These are phyloP conservation scores for Chelmon rostratus DNA, from an alignment of 2,797 vertebrate species.

Conservation along the genomic window DNA sequence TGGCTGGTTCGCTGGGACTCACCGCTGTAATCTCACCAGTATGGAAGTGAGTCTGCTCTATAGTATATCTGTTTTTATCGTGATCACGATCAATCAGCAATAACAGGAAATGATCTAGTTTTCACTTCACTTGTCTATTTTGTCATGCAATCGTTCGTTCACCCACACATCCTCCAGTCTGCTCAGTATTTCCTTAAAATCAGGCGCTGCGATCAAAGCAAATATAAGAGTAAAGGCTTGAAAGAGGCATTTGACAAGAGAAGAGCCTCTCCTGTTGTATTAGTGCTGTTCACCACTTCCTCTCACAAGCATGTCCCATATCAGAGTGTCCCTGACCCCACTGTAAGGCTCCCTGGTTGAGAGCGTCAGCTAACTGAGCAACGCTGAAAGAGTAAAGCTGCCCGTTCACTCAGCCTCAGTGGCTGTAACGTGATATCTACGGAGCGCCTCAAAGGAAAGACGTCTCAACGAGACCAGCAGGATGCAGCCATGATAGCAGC, in stretches of 20 bases:
- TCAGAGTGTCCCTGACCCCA: not conserved
- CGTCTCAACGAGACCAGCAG: not conserved
- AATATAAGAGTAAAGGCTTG: not conserved
- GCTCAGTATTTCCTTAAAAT: not conserved
- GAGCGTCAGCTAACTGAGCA: constrained; percentile 9
- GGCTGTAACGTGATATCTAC: not conserved
- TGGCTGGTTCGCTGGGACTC: constrained; percentile 98
- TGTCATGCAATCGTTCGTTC: constrained; percentile 7
- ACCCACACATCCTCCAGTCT: not conserved
- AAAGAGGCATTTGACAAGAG: not conserved
- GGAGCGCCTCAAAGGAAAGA: not conserved
- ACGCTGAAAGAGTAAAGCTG: not conserved
- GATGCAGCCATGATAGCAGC: not conserved
- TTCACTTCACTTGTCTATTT: not conserved
- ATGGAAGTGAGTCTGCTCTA: constrained; percentile 89
- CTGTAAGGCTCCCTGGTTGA: not conserved
- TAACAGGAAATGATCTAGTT: not conserved
- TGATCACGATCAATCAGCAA: not conserved
- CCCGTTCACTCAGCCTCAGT: not conserved
- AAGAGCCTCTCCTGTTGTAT: not conserved
- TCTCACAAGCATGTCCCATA: not conserved
- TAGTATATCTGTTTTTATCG: not conserved
- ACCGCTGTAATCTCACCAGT: constrained; percentile 95
- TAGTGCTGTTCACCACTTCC: constrained; percentile 2
- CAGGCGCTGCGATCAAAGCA: not conserved